These are phyloP conservation scores for Bolinopsis microptera DNA, from an alignment of 37 sponge, comb jelly and placozoan genomes.

Conservation along the genomic window DNA sequence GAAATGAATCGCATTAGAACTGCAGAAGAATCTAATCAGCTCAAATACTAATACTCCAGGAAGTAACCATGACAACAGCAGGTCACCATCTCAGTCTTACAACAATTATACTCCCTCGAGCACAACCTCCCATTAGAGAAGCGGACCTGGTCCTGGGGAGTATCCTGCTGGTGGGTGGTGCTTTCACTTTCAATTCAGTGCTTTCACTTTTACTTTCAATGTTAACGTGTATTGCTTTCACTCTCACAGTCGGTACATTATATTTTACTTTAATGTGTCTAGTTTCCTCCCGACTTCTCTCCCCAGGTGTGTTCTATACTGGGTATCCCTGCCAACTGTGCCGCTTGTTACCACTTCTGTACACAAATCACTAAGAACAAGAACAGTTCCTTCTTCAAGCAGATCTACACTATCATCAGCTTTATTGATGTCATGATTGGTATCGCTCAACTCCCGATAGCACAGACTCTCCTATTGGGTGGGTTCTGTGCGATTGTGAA, in stretches of 20 bases:
- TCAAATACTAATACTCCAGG: no score
- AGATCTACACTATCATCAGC: neutral
- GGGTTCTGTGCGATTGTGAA: neutral
- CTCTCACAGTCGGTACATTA: no score
- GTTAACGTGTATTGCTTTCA: no score
- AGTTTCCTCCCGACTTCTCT: no score
- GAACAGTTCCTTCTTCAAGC: neutral
- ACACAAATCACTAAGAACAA: neutral
- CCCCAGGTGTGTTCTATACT: neutral
- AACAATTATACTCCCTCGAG: neutral
- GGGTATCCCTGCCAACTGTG: neutral
- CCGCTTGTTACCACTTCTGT: neutral
- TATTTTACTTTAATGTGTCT: no score
- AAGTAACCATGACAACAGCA: no score
- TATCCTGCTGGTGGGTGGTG: neutral
- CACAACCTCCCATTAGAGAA: neutral
- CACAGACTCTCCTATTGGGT: neutral
- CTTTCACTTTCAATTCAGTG: no score
- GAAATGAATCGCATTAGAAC: no score
- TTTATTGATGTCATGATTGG: neutral
- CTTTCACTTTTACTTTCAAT: no score
- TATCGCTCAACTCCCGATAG: neutral
- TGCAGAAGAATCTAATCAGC: no score
- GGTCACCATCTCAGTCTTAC: no score
- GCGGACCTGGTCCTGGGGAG: neutral